Conservation (phyloP, 1,140 invertebrate genomes). For the Nixonia krombeini region DNA sequence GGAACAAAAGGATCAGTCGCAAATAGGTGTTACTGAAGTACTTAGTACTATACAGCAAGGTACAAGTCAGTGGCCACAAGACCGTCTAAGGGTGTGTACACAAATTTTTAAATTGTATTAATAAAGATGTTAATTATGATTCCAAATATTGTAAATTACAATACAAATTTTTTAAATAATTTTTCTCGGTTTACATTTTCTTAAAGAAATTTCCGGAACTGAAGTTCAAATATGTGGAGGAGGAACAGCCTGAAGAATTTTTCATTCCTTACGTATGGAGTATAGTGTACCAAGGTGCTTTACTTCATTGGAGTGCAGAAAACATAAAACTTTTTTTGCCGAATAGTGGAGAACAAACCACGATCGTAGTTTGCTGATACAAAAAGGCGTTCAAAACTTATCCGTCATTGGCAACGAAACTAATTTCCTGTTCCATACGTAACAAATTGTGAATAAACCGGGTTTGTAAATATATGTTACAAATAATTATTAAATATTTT, state of each 20-base stretch:
- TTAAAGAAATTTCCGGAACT: conserved; percentile 96
- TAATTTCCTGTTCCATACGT: too few species aligned
- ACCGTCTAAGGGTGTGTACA: conserved; percentile 85
- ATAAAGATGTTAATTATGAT: background rate
- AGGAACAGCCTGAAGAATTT: conserved; percentile 98
- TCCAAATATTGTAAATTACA: background rate
- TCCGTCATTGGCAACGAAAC: conserved; percentile 21
- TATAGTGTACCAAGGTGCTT: conserved; percentile 85
- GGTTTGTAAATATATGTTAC: too few species aligned
- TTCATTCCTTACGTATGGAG: conserved; percentile 99
- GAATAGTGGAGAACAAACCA: conserved; percentile 61
- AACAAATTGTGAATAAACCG: too few species aligned
- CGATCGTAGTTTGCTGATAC: conserved; percentile 70
- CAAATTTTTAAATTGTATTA: background rate
- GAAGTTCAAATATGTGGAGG: conserved; percentile 99
- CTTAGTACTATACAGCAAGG: conserved; percentile 89
- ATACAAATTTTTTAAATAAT: too few species aligned
- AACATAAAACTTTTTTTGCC: conserved; percentile 72
- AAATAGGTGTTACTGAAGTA: conserved; percentile 88
- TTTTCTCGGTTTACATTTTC: too few species aligned
- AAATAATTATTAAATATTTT: too few species aligned
- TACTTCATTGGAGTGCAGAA: conserved; percentile 83
- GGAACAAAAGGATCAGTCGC: conserved; percentile 76
- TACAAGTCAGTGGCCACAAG: conserved; percentile 89
- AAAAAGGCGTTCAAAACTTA: too few species aligned